These are phyloP conservation scores for Thinocorus orbignyianus DNA, from an alignment of 2,113 vertebrate genomes.

Conservation along the genomic window DNA sequence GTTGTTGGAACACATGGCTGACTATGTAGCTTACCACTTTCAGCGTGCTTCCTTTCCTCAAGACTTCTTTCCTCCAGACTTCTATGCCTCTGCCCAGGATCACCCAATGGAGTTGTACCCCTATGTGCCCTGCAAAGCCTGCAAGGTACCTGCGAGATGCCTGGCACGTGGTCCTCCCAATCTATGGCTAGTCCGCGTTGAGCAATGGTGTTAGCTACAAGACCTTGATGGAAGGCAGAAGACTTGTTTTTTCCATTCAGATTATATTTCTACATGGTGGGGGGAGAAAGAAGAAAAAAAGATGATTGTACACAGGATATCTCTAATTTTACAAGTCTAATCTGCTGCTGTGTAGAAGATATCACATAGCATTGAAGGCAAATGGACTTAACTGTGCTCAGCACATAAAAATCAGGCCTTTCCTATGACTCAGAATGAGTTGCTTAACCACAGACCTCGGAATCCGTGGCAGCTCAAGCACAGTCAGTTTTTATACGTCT, in stretches of 20 bases:
- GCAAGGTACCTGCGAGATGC: neutral
- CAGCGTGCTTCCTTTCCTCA: neutral
- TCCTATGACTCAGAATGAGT: neutral
- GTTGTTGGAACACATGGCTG: neutral
- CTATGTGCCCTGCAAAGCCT: neutral
- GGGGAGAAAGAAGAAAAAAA: neutral
- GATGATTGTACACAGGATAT: neutral
- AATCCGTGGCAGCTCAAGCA: neutral
- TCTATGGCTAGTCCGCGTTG: neutral
- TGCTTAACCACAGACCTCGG: constrained; percentile 3
- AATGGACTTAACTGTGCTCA: neutral
- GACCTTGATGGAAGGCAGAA: neutral
- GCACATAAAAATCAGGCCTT: neutral
- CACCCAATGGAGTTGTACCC: neutral
- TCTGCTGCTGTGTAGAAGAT: neutral
- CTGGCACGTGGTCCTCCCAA: neutral
- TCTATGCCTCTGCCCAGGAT: neutral
- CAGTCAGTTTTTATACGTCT: neutral
- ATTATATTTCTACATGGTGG: neutral
- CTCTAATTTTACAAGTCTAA: neutral
- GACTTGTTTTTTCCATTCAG: neutral
- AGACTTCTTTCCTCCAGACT: too few relatives aligned
- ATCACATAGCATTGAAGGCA: neutral
- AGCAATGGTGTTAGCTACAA: neutral
- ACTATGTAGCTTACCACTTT: neutral